Base-by-base conservation (phyloP, 2,797 vertebrate species). In the Xiphorhynchus erythropygius region DNA sequence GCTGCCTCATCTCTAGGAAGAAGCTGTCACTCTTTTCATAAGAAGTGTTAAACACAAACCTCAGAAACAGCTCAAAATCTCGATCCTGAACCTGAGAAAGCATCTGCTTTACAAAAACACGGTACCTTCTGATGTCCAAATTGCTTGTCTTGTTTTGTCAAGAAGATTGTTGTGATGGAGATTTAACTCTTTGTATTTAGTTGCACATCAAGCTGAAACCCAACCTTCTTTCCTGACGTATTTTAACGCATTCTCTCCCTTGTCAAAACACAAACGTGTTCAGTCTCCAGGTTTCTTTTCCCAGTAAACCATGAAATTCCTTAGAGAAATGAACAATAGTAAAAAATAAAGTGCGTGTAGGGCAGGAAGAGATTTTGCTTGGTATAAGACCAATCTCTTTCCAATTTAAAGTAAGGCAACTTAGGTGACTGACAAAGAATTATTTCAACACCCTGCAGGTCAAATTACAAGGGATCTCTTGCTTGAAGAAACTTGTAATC, bases 381-480 rank as follows among this genome's bases (percentile, higher is more conserved):
- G 56, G 39, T 78, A 30, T 92, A 90, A 78, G 27, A 86, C 60
- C 64, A 95, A 90, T 84, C 63, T 83, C 32, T 92, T 92, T 65
- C 50, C 25, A 70, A n/a, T 49, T 55, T 57, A 52, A 93, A 68
- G 22, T 35, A 39, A 69, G 19, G 5, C 35, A 53, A 30, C 2
- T 32, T n/a, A n/a, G 5, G 5, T 69, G 33, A 28, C n/a, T 50
- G 28, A 50, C 44, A 46, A 89, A 70, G 47, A 59, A 13, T n/a
- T n/a, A 69, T 57, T 82, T 74, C 81, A 86, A 24, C 13, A 55
- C 9, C 9, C 17, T 39, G 14, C 65, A n/a, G 30, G 25, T 60
- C n/a, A 53, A 19, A 53, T 53, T 53, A 53, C 30, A 56, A 64
- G 32, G 52, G 24, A 62, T 62, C 79, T 79, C 33, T 35, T 86